Percentiles rank a stretch among this genome's conserved stretches.
phyloP scores from a whole-genome alignment of 2,797 vertebrate genomes.

The Anabacerthia variegaticeps region DNA sequence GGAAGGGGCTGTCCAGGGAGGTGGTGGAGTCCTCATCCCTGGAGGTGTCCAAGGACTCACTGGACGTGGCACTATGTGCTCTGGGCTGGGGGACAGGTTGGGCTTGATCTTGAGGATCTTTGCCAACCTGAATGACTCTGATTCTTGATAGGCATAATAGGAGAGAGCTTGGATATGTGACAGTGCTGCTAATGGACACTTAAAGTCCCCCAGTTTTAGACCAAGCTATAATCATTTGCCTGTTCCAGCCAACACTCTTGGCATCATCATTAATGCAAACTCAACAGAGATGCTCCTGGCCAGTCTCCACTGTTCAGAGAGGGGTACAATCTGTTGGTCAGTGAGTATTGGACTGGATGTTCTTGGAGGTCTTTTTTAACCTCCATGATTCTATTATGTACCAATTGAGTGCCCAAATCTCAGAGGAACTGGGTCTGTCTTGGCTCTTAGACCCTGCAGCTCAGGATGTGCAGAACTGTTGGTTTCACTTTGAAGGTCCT shows the following conservation, averaged over 20 bases:
- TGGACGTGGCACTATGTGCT: background rate
- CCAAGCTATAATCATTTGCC: background rate
- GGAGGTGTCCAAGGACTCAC: fast-evolving
- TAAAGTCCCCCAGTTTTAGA: background rate
- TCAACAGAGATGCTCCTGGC: background rate
- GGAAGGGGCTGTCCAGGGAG: no score
- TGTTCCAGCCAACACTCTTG: background rate
- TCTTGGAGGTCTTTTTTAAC: background rate
- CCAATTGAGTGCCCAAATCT: background rate
- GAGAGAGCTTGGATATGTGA: background rate
- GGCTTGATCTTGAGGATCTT: background rate
- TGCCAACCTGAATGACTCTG: no score
- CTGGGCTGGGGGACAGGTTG: background rate
- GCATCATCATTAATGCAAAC: background rate
- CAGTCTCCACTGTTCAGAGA: background rate
- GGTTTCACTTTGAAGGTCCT: background rate
- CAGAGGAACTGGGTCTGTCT: background rate
- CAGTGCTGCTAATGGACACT: background rate
- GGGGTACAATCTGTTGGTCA: background rate
- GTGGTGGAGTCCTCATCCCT: no score
- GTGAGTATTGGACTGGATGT: background rate
- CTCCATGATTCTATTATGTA: fast-evolving
- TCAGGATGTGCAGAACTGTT: background rate
- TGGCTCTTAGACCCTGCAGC: background rate
- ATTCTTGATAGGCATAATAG: background rate